Evolutionary conservation across 2,888 invertebrate species (phyloP), one percentile per base, ranked within the genome.

Genomic region (Deilephila porcellus): DNA sequence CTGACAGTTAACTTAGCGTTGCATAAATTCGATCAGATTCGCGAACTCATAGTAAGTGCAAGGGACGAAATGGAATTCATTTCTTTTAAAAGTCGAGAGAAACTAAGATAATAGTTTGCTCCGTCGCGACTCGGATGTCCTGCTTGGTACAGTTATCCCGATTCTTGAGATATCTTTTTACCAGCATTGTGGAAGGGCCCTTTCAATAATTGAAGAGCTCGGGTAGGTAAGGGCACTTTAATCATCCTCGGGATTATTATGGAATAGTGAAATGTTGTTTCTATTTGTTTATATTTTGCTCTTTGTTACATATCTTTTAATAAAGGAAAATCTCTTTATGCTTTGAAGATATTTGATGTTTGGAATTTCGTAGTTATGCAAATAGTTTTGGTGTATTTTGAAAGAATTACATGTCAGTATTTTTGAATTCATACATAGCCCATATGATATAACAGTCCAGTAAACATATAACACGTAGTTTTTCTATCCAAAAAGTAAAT

Each of bases 41-140:
- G 20, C 59, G 25, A 64, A 37, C 45, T 64, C 82, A 88, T 87
- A 83, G 82, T 78, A 80, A 79, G 64, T 25, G 72, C 19, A 79
- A 75, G 75, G 81, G 77, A 80, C 74, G 83, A 83, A 88, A 88
- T 89, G 80, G 82, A 86, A 86, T 88, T 86, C 82, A 82, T 85
- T 87, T 82, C 80, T 81, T 82, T 79, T 78, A 78, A 80, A 84
- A 81, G 77, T 76, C 74, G 71, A 73, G 76, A 77, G 80, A 82
- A 82, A 81, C 81, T 81, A 80, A 83, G 83, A 83, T 86, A 85
- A 85, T 87, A 84, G 86, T 88, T 86, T 84, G 84, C 81, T 77
- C 77, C 78, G 80, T 75, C 74, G 75, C 25, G 79, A 76, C 74
- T 80, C 75, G 77, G 79, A 80, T 80, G 78, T 76, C 79, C 76